phyloP scores from a whole-genome alignment of 2,113 vertebrate species.

The Tychaedon coryphoeus region DNA sequence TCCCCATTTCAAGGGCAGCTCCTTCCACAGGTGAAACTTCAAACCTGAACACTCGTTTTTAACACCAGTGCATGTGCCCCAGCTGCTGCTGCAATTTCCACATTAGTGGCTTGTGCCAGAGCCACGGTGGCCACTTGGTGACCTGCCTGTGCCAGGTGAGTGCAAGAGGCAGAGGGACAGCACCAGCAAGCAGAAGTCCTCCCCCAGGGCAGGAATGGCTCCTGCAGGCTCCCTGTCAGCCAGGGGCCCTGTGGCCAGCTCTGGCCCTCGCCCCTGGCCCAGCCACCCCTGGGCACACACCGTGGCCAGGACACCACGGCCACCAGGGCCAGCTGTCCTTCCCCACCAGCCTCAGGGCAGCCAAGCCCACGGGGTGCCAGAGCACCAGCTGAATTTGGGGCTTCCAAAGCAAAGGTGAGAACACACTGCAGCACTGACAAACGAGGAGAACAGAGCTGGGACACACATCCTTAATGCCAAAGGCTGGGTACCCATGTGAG shows the following conservation, averaged over 20 bases:
- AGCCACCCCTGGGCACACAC: background rate
- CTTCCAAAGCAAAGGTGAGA: background rate
- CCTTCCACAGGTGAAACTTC: background rate
- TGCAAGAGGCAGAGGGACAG: background rate
- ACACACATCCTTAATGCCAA: fast-evolving
- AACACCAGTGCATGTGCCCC: background rate
- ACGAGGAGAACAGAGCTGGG: background rate
- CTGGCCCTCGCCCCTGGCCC: too few species aligned
- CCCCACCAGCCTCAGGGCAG: background rate
- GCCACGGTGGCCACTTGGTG: background rate
- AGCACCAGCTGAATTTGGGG: background rate
- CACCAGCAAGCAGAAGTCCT: background rate
- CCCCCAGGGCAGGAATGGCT: fast-evolving
- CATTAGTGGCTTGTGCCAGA: background rate
- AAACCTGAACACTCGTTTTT: background rate
- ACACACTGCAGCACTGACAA: background rate
- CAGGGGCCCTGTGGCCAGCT: background rate
- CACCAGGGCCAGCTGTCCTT: fast-evolving
- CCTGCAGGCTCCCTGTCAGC: background rate
- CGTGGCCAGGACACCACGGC: background rate
- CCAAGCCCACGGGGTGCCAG: fast-evolving
- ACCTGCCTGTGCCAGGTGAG: background rate
- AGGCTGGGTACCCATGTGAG: fast-evolving
- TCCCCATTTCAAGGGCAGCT: background rate
- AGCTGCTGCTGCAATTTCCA: background rate